These are phyloP conservation scores for Melanostoma mellinum DNA, from an alignment of 2,888 invertebrate species.

Conservation along the genomic window DNA sequence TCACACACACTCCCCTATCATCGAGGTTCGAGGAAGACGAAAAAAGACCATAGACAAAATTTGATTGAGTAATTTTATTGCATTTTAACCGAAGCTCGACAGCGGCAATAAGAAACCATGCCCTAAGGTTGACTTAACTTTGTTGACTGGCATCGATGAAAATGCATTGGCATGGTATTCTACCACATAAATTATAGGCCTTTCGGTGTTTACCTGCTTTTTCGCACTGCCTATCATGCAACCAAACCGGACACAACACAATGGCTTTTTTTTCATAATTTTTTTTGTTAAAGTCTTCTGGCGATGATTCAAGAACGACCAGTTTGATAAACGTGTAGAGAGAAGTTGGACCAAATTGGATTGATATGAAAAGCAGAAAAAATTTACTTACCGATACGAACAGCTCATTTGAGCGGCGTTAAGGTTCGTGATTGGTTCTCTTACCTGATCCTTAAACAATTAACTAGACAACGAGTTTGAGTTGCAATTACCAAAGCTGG, in stretches of 20 bases:
- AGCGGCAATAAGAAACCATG: conserved; percentile 22
- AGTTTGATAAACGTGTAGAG: conserved; percentile 20
- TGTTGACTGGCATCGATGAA: conserved; percentile 30
- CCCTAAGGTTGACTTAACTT: conserved; percentile 20
- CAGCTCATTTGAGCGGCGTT: conserved; percentile 70
- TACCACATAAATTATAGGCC: conserved; percentile 56
- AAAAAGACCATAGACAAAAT: not conserved
- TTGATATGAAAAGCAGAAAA: not conserved
- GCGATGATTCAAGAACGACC: conserved; percentile 2
- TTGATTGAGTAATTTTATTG: conserved; percentile 72
- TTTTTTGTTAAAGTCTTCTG: not conserved
- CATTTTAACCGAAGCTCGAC: conserved; percentile 34
- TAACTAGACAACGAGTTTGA: conserved; percentile 82
- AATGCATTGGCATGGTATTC: conserved; percentile 22
- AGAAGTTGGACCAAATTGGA: conserved; percentile 9
- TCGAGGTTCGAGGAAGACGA: too few relatives aligned
- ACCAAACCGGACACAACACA: conserved; percentile 51
- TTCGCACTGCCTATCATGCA: conserved; percentile 62
- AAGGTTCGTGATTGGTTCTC: conserved; percentile 69
- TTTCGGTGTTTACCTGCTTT: conserved; percentile 47
- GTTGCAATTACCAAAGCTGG: conserved; percentile 72
- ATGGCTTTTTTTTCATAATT: conserved; percentile 17
- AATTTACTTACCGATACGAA: conserved; percentile 46
- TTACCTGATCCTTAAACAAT: conserved; percentile 76
- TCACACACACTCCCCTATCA: too few relatives aligned